Evolutionary conservation across 1,140 invertebrate species (phyloP), one percentile per base, ranked within the genome.

Genomic region (Dysdera silvatica): DNA sequence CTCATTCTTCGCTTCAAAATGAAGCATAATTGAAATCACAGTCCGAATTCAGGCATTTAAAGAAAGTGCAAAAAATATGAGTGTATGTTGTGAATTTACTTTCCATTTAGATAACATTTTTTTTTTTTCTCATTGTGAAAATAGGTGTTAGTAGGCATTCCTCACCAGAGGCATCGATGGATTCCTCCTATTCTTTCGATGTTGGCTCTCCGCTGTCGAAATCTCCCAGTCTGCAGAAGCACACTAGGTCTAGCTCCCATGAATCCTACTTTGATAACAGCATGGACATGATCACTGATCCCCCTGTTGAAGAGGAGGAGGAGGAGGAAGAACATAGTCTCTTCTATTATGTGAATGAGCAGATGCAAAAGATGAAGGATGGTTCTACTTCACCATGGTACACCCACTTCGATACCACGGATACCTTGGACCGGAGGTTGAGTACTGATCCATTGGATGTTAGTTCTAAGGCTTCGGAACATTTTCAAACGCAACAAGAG

Each of bases 211-310:
- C 35, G 18, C 55, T 33, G 24, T 53, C 55, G 6, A 71, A 55
- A 65, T 65, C 63, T 61, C 71, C 61, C 32, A 47, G 55, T 48
- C 31, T 55, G 16, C 57, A 57, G 24, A 61, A 65, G 45, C 76
- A 78, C 48, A 74, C 70, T 51, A 71, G 86, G 52, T 91, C 89
- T 1, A 87, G 91, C 0, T 93, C 89, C 0, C 91, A 93, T 74
- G 91, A 95, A 75, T 94, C 90, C 0, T 95, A 94, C 75, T 95
- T 95, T 78, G 89, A 93, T 78, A 80, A 60, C 31, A 32, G 56
- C 29, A 51, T 55, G 49, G 65, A 66, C 8, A 61, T 61, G 10
- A 63, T 63, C 5, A 57, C 61, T 33, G 58, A 66, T 24, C 51
- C 45, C 26, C 48, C 53, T 16, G 47, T 56, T 45, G 65, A 66